A percentile compares a stretch with the other conserved stretches of the same genome.
phyloP scores from a whole-genome alignment of 2,888 invertebrate genomes.

The Drosophila formosana region DNA sequence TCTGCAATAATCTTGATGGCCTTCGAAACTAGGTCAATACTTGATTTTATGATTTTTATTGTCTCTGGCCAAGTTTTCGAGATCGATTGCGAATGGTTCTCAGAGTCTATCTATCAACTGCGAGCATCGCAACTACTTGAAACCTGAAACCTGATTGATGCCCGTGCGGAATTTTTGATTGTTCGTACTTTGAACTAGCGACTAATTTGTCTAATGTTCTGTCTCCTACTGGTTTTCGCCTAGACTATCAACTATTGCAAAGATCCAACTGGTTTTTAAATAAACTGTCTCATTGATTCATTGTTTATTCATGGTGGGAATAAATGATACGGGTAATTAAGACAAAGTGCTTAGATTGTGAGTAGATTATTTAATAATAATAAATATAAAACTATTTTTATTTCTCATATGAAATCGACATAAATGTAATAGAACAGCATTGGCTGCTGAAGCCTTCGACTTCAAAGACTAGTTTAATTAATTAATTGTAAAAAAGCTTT shows the following conservation, averaged over 20 bases:
- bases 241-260: neutral
- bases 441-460: too few relatives aligned
- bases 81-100: neutral
- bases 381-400: too few relatives aligned
- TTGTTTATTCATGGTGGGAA: neutral
- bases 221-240: neutral
- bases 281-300: neutral
- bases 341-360: neutral
- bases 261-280: neutral
- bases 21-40: conserved; percentile 1
- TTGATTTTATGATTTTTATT: neutral
- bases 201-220: neutral
- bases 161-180: neutral
- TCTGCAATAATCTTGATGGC: neutral
- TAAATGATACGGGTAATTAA: neutral
- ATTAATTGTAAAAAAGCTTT: too few relatives aligned
- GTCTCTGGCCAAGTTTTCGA: neutral
- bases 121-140: neutral
- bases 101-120: neutral
- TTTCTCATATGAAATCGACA: too few relatives aligned
- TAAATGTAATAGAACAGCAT: too few relatives aligned
- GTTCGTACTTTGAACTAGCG: neutral
- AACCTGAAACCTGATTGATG: conserved; percentile 1
- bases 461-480: too few relatives aligned
- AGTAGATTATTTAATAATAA: neutral